Evolutionary conservation across 92 coral and sea anemone species (phyloP), one percentile per base, ranked within the genome.

Genomic region (Plumapathes pennacea): DNA sequence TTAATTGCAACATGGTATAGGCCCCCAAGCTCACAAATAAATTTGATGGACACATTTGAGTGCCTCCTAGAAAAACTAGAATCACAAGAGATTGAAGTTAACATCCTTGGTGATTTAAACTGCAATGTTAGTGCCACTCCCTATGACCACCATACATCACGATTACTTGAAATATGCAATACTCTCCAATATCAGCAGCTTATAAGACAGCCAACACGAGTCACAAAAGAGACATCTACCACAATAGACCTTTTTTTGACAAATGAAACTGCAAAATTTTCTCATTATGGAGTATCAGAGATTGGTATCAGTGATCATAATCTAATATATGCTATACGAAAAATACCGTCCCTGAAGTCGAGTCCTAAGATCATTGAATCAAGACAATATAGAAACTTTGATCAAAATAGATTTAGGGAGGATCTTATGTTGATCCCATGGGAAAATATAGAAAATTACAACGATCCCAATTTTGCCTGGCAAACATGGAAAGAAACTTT

Each of bases 381-480:
- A 21, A 54, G 17, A 42, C 60, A 31, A 2, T 53, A 5, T 25
- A 67, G 28, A 41, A 39, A 39, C 25, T 65, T 53, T 67, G 46
- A 54, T 46, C 28, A 21, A 21, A 36, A 41, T 42, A 41, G 31
- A 25, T 65, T 50, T 65, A 49, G 45, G 50, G 43, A 62, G 32
- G 71, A 64, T 64, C 47, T 49, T 26, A 64, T 50, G 62, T 29
- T 26, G 38, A 65, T 32, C 61, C 65, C 33, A 27, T 58, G 63
- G 65, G 51, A 58, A 25, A 58, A 25, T 24, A 39, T 58, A 37
- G 51, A 43, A 38, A 38, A 38, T 58, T 58, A 41, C 34, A 58
- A 34, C n/a, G 64, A 58, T 24, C 65, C 65, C 25, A 58, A 58
- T 58, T 38, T 32, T 58, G 50, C 65, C 24, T 58, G 65, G 51